Evolutionary conservation across 2,888 invertebrate genomes (phyloP), one percentile per base, ranked within the genome.

Genomic region (Tinea trinotella): DNA sequence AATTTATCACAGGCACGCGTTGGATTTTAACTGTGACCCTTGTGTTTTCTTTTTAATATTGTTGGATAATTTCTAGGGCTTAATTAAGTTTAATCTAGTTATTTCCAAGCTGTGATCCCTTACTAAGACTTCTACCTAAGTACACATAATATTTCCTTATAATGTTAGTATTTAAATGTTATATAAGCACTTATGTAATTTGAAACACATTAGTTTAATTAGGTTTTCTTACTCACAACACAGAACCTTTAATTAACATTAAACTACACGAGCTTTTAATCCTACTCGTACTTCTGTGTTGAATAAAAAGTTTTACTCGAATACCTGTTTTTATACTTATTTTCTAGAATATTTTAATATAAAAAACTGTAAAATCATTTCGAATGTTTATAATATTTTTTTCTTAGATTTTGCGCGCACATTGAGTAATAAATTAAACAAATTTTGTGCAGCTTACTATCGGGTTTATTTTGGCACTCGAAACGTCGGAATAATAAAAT

Each of bases 51-150:
- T 22, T 22, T 22, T 22, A 22, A 22, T 30, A 30, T 7, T 30
- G 30, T 30, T 30, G n/a, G 7, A 12, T 17, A 6, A 48, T 48
- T 19, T 48, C 4, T 19, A 48, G 10, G 19, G 50, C 50, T 50
- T 5, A 50, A 50, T 50, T 46, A 50, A 7, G 24, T 50, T 72
- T 65, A 70, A 75, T 72, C 74, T 82, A 84, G 82, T 68, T 70
- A 78, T 83, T 80, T 79, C 83, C 83, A 79, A 78, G 76, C 85
- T 85, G 85, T 85, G 85, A 85, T 85, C 83, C 85, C 83, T 78
- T 74, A 76, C 80, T 81, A 84, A 85, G 85, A 85, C 85, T 84
- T 84, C 79, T 83, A 80, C 70, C 66, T 84, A 83, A 79, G 83
- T 79, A 76, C 70, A 69, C 70, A 66, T 65, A 50, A 24, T 24